Base-by-base conservation (phyloP, 2,888 invertebrate genomes). In the Gymnosoma rotundatum region DNA sequence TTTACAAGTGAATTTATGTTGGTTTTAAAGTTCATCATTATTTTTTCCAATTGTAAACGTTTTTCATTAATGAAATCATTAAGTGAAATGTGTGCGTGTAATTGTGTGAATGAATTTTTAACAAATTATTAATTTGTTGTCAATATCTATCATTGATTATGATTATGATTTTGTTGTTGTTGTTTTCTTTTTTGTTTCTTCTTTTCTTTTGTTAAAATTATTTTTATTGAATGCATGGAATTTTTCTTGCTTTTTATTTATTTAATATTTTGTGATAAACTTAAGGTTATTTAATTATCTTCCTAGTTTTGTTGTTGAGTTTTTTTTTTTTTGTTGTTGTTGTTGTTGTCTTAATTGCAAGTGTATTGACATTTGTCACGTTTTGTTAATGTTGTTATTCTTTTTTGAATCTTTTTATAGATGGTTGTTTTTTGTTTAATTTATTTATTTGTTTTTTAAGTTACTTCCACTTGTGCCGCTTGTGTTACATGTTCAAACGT, bases 301-400 rank as follows among this genome's bases (percentile, higher is more conserved):
- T 81, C 67, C 67, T 74, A 48, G 72, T 73, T 52, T 64, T 25
- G 58, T 64, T 66, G n/a, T n/a, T n/a, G n/a, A n/a, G n/a, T n/a
- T n/a, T n/a, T n/a, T n/a, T n/a, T n/a, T n/a, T n/a, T n/a, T n/a
- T n/a, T n/a, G n/a, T n/a, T n/a, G n/a, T n/a, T n/a, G n/a, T n/a
- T 50, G n/a, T 36, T 48, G n/a, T 63, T 36, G 52, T 18, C 18
- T 20, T 58, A 64, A 45, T 78, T 52, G 63, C 42, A 32, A 25
- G 52, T 82, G 42, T 81, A 84, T 81, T 78, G 78, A 38, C 64
- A 75, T 78, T 78, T 84, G 78, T 78, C 84, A 81, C 84, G 81
- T 81, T 84, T 79, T 84, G 61, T 54, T 61, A 38, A 69, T 73
- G 32, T 74, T 73, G 42, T 74, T 60, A 25, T 64, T 54, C 21